A percentile compares a stretch with the other conserved stretches of the same genome.
Evolutionary conservation across 2,797 vertebrate species (phyloP).

Genomic region (Bothrops alternatus): DNA sequence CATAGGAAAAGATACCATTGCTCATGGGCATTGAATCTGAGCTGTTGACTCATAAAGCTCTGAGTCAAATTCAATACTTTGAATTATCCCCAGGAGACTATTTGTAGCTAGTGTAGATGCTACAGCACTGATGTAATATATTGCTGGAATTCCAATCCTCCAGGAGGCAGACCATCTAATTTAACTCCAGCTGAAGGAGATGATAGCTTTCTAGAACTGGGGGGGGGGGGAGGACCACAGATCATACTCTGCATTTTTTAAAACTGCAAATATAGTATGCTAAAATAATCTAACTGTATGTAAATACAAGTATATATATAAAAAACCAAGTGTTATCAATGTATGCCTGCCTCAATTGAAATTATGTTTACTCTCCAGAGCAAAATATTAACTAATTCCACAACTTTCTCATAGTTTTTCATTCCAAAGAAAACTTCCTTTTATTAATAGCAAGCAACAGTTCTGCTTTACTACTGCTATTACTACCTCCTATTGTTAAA

Average conservation of each 20-base stretch:
- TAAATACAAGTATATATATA: not conserved
- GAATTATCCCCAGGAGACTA: not conserved
- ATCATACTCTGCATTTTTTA: not conserved
- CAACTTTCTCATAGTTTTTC: not conserved
- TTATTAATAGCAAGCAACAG: not conserved
- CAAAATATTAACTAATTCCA: not conserved
- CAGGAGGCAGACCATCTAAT: not conserved
- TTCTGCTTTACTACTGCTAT: not conserved
- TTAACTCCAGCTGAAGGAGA: not conserved
- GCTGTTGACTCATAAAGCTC: not conserved
- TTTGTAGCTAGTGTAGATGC: not conserved
- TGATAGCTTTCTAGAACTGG: not conserved
- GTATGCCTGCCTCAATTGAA: not conserved
- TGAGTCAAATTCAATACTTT: not conserved
- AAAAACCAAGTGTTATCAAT: not conserved
- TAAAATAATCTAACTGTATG: not conserved
- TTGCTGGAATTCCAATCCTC: not conserved
- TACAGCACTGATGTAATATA: not conserved
- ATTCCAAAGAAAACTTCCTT: not conserved
- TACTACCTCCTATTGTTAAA: not conserved
- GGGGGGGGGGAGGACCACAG: not conserved
- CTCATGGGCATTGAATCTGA: not conserved
- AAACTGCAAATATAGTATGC: not conserved
- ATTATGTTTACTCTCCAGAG: not conserved
- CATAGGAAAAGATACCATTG: conserved; percentile 7